Base-by-base conservation (phyloP, 1,140 invertebrate species). In the Camponotus vicinus region DNA sequence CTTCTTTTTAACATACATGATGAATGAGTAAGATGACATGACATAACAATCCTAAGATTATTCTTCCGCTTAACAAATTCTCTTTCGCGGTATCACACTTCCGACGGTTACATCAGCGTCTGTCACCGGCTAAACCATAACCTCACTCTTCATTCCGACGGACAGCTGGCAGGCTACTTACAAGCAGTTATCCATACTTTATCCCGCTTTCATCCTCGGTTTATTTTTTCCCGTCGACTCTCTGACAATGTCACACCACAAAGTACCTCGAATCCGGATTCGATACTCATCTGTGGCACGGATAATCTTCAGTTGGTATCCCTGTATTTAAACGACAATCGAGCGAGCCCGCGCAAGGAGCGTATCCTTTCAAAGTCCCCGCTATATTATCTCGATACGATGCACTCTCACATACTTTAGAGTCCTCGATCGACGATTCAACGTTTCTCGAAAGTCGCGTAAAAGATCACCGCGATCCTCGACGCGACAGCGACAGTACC, bases 91-190 rank as follows among this genome's bases (percentile, higher is more conserved):
- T 61, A 34, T 15, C 13, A 21, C 67, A 75, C 69, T 63, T 83
- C n/a, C n/a, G 40, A 73, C 40, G 27, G 8, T 42, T 37, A 73
- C 32, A 21, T 52, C 6, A 27, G 37, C n/a, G 7, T 61, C 7
- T 42, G 55, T 18, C 34, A 73, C 27, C 8, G 40, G 8, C 15
- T 83, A 83, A 83, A 73, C 18, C 27, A n/a, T 59, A 34, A 13
- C 37, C 13, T 75, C 40, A 63, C 79, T 32, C 57, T 83, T 61
- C 69, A 73, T 83, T 27, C 69, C 79, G 79, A 83, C 79, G 79
- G 69, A 34, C 8, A 37, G 55, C 15, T 45, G 63, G 55, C 27
- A 15, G 15, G 49, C 18, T 73, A n/a, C 18, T 63, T n/a, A 34
- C 70, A 11, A 55, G 32, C n/a, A 37, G 37, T 59, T 49, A 45